Evolutionary conservation across 2,797 vertebrate species (phyloP).

Genomic region (Brachymystax lenok): DNA sequence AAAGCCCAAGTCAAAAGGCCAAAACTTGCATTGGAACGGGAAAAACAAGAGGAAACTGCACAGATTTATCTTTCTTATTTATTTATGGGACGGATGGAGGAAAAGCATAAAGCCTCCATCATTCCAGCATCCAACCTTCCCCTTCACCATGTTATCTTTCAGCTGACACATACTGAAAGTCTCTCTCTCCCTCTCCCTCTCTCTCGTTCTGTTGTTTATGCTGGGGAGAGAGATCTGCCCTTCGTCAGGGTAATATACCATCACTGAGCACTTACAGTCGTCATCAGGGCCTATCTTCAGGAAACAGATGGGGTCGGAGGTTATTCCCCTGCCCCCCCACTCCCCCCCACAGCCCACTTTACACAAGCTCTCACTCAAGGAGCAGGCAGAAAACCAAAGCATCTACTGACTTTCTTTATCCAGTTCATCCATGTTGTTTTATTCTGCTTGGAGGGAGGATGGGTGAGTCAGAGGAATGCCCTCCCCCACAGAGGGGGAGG

Average conservation of each 20-base stretch:
- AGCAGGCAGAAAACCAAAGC: conserved; percentile 33
- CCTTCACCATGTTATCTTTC: conserved; percentile 58
- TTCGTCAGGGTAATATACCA: conserved; percentile 79
- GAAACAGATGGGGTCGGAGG: conserved; percentile 98
- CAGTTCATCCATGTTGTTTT: conserved; percentile 53
- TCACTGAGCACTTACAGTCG: conserved; percentile 83
- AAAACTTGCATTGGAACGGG: conserved; percentile 83
- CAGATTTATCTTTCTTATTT: conserved; percentile 65
- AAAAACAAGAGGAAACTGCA: conserved; percentile 89
- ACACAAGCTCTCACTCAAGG: conserved; percentile 62
- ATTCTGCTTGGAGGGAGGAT: conserved; percentile 71
- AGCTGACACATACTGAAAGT: conserved; percentile 65
- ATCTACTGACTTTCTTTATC: conserved; percentile 70
- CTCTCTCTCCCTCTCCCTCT: conserved; percentile 39
- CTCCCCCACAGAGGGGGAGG: conserved; percentile 73
- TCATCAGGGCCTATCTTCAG: conserved; percentile 93
- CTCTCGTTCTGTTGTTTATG: conserved; percentile 64
- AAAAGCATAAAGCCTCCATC: conserved; percentile 67
- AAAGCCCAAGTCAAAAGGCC: conserved; percentile 78
- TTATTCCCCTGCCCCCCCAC: conserved; percentile 94
- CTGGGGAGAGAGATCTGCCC: conserved; percentile 68
- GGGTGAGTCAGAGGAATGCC: conserved; percentile 75
- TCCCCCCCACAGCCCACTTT: conserved; percentile 85
- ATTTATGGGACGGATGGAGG: conserved; percentile 81
- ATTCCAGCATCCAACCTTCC: conserved; percentile 71